Conservation (phyloP, 2,888 invertebrate species). For the Tachystola acroxantha region DNA sequence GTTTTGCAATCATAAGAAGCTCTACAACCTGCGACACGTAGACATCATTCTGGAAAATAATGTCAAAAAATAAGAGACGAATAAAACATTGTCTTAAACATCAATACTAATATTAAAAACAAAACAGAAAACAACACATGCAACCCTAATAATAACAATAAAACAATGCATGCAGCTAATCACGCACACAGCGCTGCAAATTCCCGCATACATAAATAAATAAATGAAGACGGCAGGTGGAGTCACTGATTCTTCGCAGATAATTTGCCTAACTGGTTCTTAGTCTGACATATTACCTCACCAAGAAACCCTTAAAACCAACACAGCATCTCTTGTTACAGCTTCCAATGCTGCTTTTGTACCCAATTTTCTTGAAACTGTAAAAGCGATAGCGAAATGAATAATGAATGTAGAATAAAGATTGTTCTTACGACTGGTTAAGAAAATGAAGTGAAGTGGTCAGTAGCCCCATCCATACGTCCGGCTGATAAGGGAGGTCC, state of each 20-base stretch:
- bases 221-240: slow-evolving; percentile 62
- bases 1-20: no score
- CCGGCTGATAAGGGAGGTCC: slow-evolving; percentile 48
- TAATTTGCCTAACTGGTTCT: slow-evolving; percentile 73
- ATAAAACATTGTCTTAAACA: no score
- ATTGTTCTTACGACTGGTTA: slow-evolving; percentile 11
- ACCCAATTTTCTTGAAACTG: neutral
- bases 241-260: slow-evolving; percentile 62
- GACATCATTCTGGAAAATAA: no score
- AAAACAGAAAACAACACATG: neutral
- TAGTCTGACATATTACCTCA: slow-evolving; percentile 46
- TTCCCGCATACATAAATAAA: slow-evolving; percentile 28
- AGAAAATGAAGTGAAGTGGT: slow-evolving; percentile 34
- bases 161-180: slow-evolving; percentile 9
- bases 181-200: slow-evolving; percentile 8
- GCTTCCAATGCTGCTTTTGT: slow-evolving; percentile 22
- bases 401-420: slow-evolving; percentile 14
- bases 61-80: no score
- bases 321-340: slow-evolving; percentile 9
- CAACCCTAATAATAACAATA: neutral
- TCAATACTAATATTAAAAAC: neutral
- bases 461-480: slow-evolving; percentile 47
- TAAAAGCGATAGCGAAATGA: slow-evolving; percentile 10
- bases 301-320: slow-evolving; percentile 15
- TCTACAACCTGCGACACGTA: no score